Conservation (phyloP, 2,797 vertebrate species). For the Melanotaenia maccullochi region DNA sequence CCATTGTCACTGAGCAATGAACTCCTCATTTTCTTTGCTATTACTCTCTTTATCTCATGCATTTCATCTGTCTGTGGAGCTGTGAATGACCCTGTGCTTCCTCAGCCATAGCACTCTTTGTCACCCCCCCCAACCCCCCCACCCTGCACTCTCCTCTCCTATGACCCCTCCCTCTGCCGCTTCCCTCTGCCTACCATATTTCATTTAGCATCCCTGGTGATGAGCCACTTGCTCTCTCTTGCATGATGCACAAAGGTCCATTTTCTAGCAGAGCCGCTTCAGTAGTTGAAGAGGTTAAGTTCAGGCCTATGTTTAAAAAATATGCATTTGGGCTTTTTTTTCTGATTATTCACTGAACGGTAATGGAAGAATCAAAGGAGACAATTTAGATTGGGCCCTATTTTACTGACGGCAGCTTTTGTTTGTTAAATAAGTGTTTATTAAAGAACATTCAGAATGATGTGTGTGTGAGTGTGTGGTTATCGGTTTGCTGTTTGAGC, state of each 20-base stretch:
- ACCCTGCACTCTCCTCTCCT: constrained; percentile 42
- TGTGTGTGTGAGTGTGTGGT: too few species aligned
- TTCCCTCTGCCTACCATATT: constrained; percentile 65
- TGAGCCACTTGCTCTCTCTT: constrained; percentile 68
- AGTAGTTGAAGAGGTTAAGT: constrained; percentile 61
- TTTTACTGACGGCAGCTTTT: neutral
- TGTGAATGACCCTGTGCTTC: constrained; percentile 64
- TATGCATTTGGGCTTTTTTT: constrained; percentile 28
- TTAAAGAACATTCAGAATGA: too few species aligned
- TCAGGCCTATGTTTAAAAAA: constrained; percentile 46
- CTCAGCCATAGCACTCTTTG: constrained; percentile 50
- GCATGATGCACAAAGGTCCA: constrained; percentile 68
- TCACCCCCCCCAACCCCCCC: constrained; percentile 11
- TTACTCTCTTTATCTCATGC: constrained; percentile 29
- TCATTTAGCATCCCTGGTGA: constrained; percentile 66
- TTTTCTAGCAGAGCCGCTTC: constrained; percentile 51
- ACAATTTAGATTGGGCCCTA: neutral
- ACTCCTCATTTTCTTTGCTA: constrained; percentile 24
- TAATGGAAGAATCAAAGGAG: constrained; percentile 11
- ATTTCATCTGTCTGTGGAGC: constrained; percentile 40
- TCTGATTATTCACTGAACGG: constrained; percentile 8
- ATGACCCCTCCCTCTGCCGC: constrained; percentile 48
- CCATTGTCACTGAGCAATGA: constrained; percentile 34
- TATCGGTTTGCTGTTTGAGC: too few species aligned
- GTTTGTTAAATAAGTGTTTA: neutral